A percentile compares a stretch with the other conserved stretches of the same genome.
Evolutionary conservation across 2,888 invertebrate genomes (phyloP).

Genomic region (Spodoptera littoralis): DNA sequence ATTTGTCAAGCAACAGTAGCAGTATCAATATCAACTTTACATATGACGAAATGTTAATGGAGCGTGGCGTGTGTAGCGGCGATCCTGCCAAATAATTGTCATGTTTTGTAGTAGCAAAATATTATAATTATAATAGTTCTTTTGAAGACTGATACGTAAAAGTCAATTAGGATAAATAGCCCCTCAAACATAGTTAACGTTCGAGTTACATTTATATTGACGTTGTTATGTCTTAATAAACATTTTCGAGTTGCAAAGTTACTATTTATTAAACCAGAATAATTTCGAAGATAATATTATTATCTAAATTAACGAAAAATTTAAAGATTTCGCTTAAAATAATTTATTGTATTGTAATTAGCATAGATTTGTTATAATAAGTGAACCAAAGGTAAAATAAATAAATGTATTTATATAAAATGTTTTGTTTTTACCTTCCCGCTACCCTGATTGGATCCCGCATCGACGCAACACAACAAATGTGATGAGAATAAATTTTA

Average conservation of each 20-base stretch:
- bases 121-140: slow-evolving; percentile 50
- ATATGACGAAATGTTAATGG: background rate
- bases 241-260: slow-evolving; percentile 17
- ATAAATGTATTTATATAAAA: slow-evolving; percentile 58
- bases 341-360: slow-evolving; percentile 55
- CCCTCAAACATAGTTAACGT: slow-evolving; percentile 29
- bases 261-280: slow-evolving; percentile 38
- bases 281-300: slow-evolving; percentile 3
- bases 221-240: slow-evolving; percentile 25
- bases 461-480: too few relatives aligned
- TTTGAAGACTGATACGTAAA: slow-evolving; percentile 60
- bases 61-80: background rate
- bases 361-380: slow-evolving; percentile 50
- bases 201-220: slow-evolving; percentile 15
- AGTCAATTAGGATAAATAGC: slow-evolving; percentile 61
- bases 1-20: too few relatives aligned
- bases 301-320: slow-evolving; percentile 21
- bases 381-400: slow-evolving; percentile 73
- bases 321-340: slow-evolving; percentile 38
- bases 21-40: slow-evolving; percentile 2
- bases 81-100: slow-evolving; percentile 42
- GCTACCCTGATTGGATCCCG: too few relatives aligned
- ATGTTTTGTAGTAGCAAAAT: slow-evolving; percentile 40
- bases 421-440: slow-evolving; percentile 14
- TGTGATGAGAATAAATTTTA: too few relatives aligned